Base-by-base conservation (phyloP, 2,113 vertebrate genomes). In the Illadopsis cleaveri region DNA sequence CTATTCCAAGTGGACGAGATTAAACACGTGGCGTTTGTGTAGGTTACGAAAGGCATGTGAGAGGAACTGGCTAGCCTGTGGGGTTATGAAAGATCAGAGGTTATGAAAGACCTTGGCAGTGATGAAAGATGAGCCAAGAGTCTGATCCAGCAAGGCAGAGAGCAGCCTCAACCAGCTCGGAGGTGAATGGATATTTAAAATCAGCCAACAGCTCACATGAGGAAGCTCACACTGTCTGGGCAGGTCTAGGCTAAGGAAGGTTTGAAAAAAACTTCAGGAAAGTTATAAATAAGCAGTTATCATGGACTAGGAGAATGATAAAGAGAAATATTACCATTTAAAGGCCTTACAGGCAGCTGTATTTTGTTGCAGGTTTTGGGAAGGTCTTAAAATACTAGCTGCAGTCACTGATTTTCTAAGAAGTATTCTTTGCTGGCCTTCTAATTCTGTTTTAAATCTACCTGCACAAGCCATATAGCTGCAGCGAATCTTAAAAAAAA, bases 41-140 rank as follows among this genome's bases (percentile, higher is more conserved):
- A 92, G 85, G 51, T 96, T 81, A 95, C 2, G 2, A 96, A 94
- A 96, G 53, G 85, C 61, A 25, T 58, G 80, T 40, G 61, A 89
- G 80, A 93, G 72, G 80, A 91, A 78, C 84, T 72, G 85, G 82
- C 85, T 75, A 18, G 45, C 1, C 0, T 64, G 57, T 61, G 79
- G 62, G 57, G 79, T 96, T 96, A 97, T 72, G 86, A 96, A 96
- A 97, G 92, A 93, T 88, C 77, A 92, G 86, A 80, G 89, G 90
- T 97, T 97, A 97, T 16, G 51, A 97, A 96, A 96, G 93, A 84
- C 53, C 86, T 86, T 61, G 72, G 82, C 82, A 68, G 82, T 94
- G 93, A 86, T 18, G 82, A 96, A 96, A 95, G 82, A 78, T 3
- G 45, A 92, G 45, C 80, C 2, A 0, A 69, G 78, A 94, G 54